Conservation (phyloP, 2,888 invertebrate genomes). For the Gymnoscelis rufifasciata region DNA sequence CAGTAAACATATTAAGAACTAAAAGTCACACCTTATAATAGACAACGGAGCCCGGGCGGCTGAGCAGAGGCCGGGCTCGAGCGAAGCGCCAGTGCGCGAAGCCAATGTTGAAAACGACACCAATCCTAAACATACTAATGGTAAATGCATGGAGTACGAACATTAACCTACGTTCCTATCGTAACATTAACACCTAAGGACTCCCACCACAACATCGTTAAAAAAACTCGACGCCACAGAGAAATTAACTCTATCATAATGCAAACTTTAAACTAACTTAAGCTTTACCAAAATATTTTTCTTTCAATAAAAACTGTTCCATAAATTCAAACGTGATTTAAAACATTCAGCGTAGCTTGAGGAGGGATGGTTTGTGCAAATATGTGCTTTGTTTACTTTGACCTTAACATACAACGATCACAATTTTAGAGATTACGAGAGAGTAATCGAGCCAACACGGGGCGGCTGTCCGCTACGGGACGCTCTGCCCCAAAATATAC, state of each 20-base stretch:
- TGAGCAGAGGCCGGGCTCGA: no score
- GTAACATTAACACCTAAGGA: constrained; percentile 64
- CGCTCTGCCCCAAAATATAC: constrained; percentile 21
- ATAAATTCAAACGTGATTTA: constrained; percentile 78
- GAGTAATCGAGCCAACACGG: constrained; percentile 26
- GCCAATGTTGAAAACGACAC: constrained; percentile 39
- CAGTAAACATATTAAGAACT: constrained; percentile 65
- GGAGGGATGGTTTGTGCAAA: constrained; percentile 78
- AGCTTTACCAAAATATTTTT: constrained; percentile 73
- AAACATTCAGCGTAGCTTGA: constrained; percentile 73
- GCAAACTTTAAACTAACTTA: constrained; percentile 76
- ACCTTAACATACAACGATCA: constrained; percentile 71
- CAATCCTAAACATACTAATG: constrained; percentile 50
- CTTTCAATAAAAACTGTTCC: constrained; percentile 76
- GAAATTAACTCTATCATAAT: constrained; percentile 72
- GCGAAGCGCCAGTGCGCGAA: background rate
- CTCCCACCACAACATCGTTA: constrained; percentile 53
- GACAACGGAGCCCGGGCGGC: constrained; percentile 56
- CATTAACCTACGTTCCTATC: constrained; percentile 45
- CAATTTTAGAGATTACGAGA: constrained; percentile 50
- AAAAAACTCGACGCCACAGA: constrained; percentile 52
- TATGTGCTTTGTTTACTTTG: constrained; percentile 68
- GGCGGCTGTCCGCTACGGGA: constrained; percentile 17
- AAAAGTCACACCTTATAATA: constrained; percentile 69
- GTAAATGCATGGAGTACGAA: constrained; percentile 39